phyloP scores from a whole-genome alignment of 2,113 vertebrate species.

The Axis porcinus region DNA sequence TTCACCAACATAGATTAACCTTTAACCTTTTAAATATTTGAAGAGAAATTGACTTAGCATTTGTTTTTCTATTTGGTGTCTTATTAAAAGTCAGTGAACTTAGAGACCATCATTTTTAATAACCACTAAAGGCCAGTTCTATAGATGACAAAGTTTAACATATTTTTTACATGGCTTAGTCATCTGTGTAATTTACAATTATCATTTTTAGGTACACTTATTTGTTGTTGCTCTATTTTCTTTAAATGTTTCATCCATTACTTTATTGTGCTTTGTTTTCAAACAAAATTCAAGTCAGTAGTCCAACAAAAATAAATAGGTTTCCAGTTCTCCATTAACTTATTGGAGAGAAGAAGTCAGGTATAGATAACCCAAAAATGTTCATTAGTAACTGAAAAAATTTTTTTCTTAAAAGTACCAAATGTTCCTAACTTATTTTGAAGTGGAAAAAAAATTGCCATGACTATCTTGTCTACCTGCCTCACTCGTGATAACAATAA shows the following conservation, averaged over 20 bases:
- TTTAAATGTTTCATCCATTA: neutral
- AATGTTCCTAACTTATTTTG: slow-evolving; percentile 5
- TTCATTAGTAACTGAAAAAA: neutral
- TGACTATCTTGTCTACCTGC: neutral
- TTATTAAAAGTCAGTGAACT: slow-evolving; percentile 40
- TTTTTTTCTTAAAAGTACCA: neutral
- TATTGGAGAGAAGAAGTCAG: neutral
- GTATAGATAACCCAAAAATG: neutral
- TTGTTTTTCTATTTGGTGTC: slow-evolving; percentile 47
- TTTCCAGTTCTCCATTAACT: slow-evolving; percentile 12
- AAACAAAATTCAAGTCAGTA: slow-evolving; percentile 15
- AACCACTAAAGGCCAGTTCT: neutral
- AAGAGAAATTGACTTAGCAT: slow-evolving; percentile 58
- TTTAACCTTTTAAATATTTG: slow-evolving; percentile 57
- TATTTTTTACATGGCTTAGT: slow-evolving; percentile 7
- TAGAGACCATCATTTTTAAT: slow-evolving; percentile 42
- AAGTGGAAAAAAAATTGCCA: neutral
- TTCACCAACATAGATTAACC: slow-evolving; percentile 57
- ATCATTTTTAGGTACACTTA: neutral
- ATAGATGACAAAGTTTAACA: neutral
- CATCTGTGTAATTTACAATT: neutral
- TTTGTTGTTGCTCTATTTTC: neutral
- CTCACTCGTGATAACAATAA: neutral
- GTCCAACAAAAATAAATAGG: slow-evolving; percentile 7
- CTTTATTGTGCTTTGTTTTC: slow-evolving; percentile 35